phyloP scores from a whole-genome alignment of 2,113 vertebrate genomes.

The Leucopternis melanops region DNA sequence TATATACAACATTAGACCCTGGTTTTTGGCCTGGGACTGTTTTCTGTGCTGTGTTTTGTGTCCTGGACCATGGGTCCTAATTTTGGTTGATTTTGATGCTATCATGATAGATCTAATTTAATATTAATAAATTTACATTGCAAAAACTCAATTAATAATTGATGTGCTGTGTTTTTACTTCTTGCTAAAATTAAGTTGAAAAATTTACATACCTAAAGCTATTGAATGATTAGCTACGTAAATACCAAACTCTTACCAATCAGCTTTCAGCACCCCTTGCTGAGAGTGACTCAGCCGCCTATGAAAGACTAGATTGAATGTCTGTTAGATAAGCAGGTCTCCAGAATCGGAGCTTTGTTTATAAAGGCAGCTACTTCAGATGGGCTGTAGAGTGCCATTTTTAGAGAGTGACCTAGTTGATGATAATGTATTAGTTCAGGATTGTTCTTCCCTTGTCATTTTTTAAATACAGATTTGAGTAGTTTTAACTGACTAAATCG shows the following conservation, averaged over 20 bases:
- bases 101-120: neutral
- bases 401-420: neutral
- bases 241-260: constrained; percentile 5
- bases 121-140: neutral
- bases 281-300: neutral
- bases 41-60: neutral
- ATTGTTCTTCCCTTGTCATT: neutral
- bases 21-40: neutral
- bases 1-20: neutral
- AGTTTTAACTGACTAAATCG: neutral
- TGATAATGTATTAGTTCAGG: neutral
- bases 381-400: neutral
- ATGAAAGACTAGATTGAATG: neutral
- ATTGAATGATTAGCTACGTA: neutral
- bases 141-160: neutral
- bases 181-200: constrained; percentile 23
- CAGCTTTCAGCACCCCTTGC: neutral
- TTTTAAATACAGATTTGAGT: neutral
- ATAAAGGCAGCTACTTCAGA: neutral
- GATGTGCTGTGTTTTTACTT: neutral
- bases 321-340: neutral
- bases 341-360: neutral
- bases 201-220: neutral
- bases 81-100: neutral
- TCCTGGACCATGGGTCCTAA: neutral